Evolutionary conservation across 2,888 invertebrate species (phyloP).

Genomic region (Myathropa florea): DNA sequence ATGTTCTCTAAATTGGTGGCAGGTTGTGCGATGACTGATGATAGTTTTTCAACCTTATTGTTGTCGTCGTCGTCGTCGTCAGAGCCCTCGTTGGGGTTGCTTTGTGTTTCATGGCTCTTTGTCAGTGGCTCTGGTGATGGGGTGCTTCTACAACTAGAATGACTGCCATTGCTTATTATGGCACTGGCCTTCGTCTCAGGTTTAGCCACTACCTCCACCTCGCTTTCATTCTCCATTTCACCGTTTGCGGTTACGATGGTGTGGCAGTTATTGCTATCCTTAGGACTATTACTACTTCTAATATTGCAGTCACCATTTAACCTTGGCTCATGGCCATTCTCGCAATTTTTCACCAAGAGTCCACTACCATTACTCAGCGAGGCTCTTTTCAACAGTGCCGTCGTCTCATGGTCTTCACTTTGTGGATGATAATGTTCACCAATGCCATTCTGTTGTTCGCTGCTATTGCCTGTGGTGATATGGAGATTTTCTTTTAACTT

Average conservation of each 20-base stretch:
- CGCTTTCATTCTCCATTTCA: not conserved
- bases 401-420: conserved; percentile 14
- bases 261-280: conserved; percentile 74
- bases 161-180: conserved; percentile 46
- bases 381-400: not conserved
- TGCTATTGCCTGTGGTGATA: conserved; percentile 43
- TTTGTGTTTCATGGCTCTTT: conserved; percentile 4
- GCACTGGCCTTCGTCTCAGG: not conserved
- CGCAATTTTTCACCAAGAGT: not conserved
- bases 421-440: conserved; percentile 27
- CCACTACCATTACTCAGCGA: conserved; percentile 34
- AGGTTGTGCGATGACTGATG: conserved; percentile 52
- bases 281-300: conserved; percentile 66
- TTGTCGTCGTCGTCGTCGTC: not conserved
- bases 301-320: conserved; percentile 67
- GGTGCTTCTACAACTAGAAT: conserved; percentile 57
- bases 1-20: conserved; percentile 73
- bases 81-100: not conserved
- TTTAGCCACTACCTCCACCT: not conserved
- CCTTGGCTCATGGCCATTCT: conserved; percentile 63
- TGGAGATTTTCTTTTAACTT: conserved; percentile 55
- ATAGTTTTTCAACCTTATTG: conserved; percentile 27
- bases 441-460: conserved; percentile 58
- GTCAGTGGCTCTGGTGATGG: conserved; percentile 45
- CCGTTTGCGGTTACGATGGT: conserved; percentile 1